A percentile compares a stretch with the other conserved stretches of the same genome.
Conservation (phyloP, 2,113 vertebrate genomes). For the Neodontobutis hainanensis region DNA sequence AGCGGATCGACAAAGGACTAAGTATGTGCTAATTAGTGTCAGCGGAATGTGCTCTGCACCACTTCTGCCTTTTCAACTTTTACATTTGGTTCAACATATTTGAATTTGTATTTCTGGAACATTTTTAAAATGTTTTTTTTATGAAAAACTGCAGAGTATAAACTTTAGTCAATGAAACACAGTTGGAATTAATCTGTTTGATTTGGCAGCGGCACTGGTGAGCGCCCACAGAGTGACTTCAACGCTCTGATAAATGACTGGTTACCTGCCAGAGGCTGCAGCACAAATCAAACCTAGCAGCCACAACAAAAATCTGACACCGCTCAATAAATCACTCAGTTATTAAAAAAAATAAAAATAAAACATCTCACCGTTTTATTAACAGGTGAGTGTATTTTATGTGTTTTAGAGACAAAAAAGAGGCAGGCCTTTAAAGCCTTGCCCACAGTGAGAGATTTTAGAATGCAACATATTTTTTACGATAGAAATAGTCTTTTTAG, state of each 20-base stretch:
- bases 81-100: slow-evolving; percentile 10
- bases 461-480: background rate
- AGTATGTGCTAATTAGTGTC: slow-evolving; percentile 53
- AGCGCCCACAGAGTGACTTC: background rate
- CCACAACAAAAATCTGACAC: slow-evolving; percentile 1
- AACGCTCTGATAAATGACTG: background rate
- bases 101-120: no score
- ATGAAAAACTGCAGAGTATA: background rate
- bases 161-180: background rate
- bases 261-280: slow-evolving; percentile 1
- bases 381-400: background rate
- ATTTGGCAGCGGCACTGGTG: background rate
- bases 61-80: slow-evolving; percentile 15
- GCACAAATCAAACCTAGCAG: slow-evolving; percentile 2
- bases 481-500: no score
- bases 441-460: background rate
- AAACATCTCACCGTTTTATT: background rate
- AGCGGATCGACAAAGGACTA: slow-evolving; percentile 42
- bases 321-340: slow-evolving; percentile 6
- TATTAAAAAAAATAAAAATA: no score
- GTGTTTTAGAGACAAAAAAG: slow-evolving; percentile 2
- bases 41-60: slow-evolving; percentile 29
- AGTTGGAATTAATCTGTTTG: slow-evolving; percentile 3
- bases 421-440: background rate
- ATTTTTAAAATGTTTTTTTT: background rate